A percentile compares a stretch with the other conserved stretches of the same genome.
These are phyloP conservation scores for Apteryx owenii DNA, from an alignment of 2,113 vertebrate species.

Conservation along the genomic window DNA sequence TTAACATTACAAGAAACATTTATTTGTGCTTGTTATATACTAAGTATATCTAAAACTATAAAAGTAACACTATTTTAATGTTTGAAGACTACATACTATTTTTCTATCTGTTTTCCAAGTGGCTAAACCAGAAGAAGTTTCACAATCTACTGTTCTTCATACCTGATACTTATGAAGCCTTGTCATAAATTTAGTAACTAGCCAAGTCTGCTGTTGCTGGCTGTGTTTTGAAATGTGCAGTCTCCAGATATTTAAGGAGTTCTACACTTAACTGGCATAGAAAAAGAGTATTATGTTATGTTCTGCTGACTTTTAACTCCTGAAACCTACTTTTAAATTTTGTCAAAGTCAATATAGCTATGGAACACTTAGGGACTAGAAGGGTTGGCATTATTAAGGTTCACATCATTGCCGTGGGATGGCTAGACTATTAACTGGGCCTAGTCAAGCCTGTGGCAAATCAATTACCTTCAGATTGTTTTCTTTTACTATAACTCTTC, in stretches of 20 bases:
- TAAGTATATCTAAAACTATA: background rate
- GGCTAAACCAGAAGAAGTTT: background rate
- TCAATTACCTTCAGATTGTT: conserved; percentile 6
- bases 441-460: conserved; percentile 7
- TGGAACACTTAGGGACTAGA: background rate
- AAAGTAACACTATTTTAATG: background rate
- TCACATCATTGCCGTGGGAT: background rate
- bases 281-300: background rate
- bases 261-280: background rate
- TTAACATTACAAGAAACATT: background rate
- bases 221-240: background rate
- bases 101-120: background rate
- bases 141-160: background rate
- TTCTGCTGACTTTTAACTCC: conserved; percentile 13
- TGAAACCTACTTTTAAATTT: background rate
- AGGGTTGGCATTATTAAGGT: background rate
- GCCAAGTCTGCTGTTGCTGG: background rate
- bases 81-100: background rate
- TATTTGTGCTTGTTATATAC: background rate
- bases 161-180: background rate
- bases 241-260: background rate
- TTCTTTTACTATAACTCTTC: conserved; percentile 7
- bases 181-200: background rate
- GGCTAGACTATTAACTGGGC: background rate
- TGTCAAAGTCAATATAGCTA: background rate